Percentiles rank a stretch among this genome's conserved stretches.
phyloP scores from a whole-genome alignment of 2,888 invertebrate species.

The Chaetogeoica ovagalla region DNA sequence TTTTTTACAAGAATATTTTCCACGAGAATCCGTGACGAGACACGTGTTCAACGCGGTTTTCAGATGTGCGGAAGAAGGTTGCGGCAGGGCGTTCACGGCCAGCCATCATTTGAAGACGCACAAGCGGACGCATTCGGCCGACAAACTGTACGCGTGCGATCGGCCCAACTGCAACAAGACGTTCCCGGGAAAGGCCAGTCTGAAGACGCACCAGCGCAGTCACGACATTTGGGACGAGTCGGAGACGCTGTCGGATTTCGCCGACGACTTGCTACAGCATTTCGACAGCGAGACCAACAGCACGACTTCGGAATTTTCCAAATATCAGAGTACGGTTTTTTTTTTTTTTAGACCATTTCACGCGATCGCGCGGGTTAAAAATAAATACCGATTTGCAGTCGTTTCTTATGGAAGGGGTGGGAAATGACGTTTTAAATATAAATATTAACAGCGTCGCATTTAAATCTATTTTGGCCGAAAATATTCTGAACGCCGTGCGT shows the following conservation, averaged over 20 bases:
- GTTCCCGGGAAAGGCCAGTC: slow-evolving; percentile 82
- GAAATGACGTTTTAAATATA: no score
- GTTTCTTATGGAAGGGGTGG: no score
- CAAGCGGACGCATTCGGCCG: slow-evolving; percentile 78
- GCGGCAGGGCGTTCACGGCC: slow-evolving; percentile 90
- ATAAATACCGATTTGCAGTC: no score
- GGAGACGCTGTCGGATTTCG: slow-evolving; percentile 38
- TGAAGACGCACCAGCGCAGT: slow-evolving; percentile 77
- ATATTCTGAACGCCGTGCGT: no score
- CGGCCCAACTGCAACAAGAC: slow-evolving; percentile 72
- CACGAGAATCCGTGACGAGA: no score
- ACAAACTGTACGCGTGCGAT: slow-evolving; percentile 76
- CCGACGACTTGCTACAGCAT: slow-evolving; percentile 39
- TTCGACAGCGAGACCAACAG: slow-evolving; percentile 41
- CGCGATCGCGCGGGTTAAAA: not conserved
- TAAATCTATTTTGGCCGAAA: no score
- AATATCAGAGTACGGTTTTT: slow-evolving; percentile 31
- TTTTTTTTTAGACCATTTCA: not conserved
- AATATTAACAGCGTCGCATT: no score
- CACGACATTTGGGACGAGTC: slow-evolving; percentile 62
- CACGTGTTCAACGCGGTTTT: slow-evolving; percentile 48
- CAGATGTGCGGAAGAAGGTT: slow-evolving; percentile 80
- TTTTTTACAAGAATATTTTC: no score
- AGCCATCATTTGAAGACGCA: slow-evolving; percentile 94
- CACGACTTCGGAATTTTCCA: slow-evolving; percentile 30